These are phyloP conservation scores for Temnothorax nylanderi DNA, from an alignment of 1,140 invertebrate species.

Conservation along the genomic window DNA sequence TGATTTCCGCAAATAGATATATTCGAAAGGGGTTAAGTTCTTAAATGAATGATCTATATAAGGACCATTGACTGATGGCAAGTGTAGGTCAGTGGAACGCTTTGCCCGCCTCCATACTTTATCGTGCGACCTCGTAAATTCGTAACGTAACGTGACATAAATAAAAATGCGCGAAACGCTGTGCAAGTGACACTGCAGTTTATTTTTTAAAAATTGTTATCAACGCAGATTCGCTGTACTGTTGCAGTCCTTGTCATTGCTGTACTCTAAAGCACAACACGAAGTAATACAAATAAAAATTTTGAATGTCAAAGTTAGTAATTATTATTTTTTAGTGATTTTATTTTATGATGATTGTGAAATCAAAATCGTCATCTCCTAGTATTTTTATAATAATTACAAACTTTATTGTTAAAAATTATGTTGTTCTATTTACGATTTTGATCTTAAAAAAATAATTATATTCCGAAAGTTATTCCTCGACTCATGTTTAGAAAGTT, in stretches of 20 bases:
- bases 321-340: background rate
- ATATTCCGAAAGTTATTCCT: background rate
- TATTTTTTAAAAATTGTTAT: background rate
- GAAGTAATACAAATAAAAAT: background rate
- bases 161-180: background rate
- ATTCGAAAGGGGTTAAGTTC: slow-evolving; percentile 36
- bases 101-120: slow-evolving; percentile 39
- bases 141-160: slow-evolving; percentile 28
- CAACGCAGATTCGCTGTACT: background rate
- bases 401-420: background rate
- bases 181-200: background rate
- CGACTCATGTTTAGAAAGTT: background rate
- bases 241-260: too few species aligned
- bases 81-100: slow-evolving; percentile 64
- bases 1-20: slow-evolving; percentile 3
- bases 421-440: background rate
- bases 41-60: slow-evolving; percentile 40
- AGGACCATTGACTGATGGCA: slow-evolving; percentile 34
- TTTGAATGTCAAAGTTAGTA: background rate
- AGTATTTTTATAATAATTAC: background rate
- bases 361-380: background rate
- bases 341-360: background rate
- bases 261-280: background rate
- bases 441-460: background rate
- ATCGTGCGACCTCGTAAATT: slow-evolving; percentile 58